These are phyloP conservation scores for Champsocephalus esox DNA, from an alignment of 2,797 vertebrate genomes.

Conservation along the genomic window DNA sequence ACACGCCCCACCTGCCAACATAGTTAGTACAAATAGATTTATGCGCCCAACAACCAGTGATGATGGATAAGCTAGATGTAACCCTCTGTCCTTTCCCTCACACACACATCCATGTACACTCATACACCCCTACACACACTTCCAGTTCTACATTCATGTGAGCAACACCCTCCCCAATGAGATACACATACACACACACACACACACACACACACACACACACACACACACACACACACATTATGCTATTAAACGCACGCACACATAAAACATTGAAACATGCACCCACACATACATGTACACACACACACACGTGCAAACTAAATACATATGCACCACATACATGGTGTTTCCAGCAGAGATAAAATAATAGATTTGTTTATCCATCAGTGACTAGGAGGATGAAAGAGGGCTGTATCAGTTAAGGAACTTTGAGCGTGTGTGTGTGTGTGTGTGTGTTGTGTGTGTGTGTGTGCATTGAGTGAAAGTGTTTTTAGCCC, in stretches of 20 bases:
- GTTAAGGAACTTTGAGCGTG: not conserved
- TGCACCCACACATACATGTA: not conserved
- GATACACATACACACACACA: not conserved
- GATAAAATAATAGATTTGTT: conserved; percentile 31
- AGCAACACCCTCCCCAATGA: not conserved
- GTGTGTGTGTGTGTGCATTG: not conserved
- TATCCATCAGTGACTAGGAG: conserved; percentile 13
- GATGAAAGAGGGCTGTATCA: not conserved
- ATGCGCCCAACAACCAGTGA: conserved; percentile 74
- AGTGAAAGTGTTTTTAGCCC: conserved; percentile 26
- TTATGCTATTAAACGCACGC: not conserved
- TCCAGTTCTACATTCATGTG: conserved; percentile 29
- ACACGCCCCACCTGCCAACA: conserved; percentile 60
- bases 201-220: no score
- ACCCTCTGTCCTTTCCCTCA: conserved; percentile 67
- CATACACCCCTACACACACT: conserved; percentile 2
- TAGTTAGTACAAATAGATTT: conserved; percentile 82
- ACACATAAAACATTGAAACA: not conserved
- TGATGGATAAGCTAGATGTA: conserved; percentile 81
- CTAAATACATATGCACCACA: conserved; percentile 7
- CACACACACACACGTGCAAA: not conserved
- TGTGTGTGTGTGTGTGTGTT: not conserved
- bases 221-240: not conserved
- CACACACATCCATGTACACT: conserved; percentile 4
- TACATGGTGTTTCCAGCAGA: not conserved